Evolutionary conservation across 2,888 invertebrate genomes (phyloP).

Genomic region (Nineta flava): DNA sequence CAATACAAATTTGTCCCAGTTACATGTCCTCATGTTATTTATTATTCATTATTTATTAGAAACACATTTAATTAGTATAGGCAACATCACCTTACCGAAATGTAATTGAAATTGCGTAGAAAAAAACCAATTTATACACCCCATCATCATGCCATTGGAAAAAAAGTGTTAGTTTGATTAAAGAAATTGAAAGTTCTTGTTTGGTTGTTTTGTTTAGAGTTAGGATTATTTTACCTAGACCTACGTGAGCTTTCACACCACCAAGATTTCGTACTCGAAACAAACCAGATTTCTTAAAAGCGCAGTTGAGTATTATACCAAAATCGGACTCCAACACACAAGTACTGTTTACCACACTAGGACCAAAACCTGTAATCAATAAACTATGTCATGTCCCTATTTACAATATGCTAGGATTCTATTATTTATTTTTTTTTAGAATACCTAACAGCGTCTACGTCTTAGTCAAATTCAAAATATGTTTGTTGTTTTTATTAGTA

Average conservation of each 20-base stretch:
- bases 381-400: too few relatives aligned
- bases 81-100: too few relatives aligned
- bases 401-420: too few relatives aligned
- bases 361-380: slow-evolving; percentile 3
- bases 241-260: slow-evolving; percentile 78
- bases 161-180: neutral
- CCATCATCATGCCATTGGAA: too few relatives aligned
- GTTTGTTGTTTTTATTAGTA: too few relatives aligned
- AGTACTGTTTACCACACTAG: slow-evolving; percentile 48
- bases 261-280: slow-evolving; percentile 83
- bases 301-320: slow-evolving; percentile 80
- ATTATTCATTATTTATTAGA: too few relatives aligned
- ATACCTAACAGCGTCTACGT: too few relatives aligned
- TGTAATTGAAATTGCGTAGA: neutral
- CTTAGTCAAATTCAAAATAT: too few relatives aligned
- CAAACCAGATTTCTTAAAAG: slow-evolving; percentile 80
- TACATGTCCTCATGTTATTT: too few relatives aligned
- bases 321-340: slow-evolving; percentile 82
- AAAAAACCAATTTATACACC: neutral
- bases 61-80: too few relatives aligned
- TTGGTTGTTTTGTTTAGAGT: neutral
- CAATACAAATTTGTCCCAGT: too few relatives aligned
- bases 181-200: neutral
- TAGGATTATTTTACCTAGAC: slow-evolving; percentile 50
- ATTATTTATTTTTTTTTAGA: too few relatives aligned